Percentiles rank a stretch among this genome's conserved stretches.
Evolutionary conservation across 2,888 invertebrate genomes (phyloP).

Genomic region (Lysandra coridon): DNA sequence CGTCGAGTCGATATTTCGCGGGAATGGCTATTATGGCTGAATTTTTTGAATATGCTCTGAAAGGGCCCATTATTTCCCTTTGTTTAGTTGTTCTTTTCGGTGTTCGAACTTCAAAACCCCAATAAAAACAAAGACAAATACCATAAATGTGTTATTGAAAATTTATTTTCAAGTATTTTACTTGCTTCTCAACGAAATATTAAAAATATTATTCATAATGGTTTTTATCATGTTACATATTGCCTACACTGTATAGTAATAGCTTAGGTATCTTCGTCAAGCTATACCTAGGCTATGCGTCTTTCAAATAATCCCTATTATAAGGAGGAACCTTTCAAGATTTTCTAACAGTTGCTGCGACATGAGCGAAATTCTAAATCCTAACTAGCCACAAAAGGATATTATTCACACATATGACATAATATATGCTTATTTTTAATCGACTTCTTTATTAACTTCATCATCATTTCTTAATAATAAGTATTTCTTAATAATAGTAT

Average conservation of each 20-base stretch:
- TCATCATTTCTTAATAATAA: neutral
- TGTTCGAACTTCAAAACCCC: neutral
- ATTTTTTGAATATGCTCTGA: neutral
- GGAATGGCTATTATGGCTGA: neutral
- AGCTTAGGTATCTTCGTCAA: no score
- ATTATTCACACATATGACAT: no score
- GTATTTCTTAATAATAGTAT: neutral
- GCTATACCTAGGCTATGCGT: no score
- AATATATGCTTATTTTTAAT: neutral
- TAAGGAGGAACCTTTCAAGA: no score
- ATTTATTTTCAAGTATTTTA: neutral
- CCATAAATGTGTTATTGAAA: neutral
- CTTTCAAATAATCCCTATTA: no score
- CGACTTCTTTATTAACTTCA: neutral
- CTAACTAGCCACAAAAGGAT: neutral
- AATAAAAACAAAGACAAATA: neutral
- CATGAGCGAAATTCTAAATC: no score
- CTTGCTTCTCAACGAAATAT: neutral
- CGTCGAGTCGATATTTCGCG: conserved; percentile 53
- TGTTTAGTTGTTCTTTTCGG: neutral
- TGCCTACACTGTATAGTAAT: no score
- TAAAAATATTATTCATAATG: neutral
- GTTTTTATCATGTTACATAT: neutral
- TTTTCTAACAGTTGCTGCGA: no score
- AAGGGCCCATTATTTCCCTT: neutral